Evolutionary conservation across 2,797 vertebrate species (phyloP), one percentile per base, ranked within the genome.

Genomic region (Erithacus rubecula): DNA sequence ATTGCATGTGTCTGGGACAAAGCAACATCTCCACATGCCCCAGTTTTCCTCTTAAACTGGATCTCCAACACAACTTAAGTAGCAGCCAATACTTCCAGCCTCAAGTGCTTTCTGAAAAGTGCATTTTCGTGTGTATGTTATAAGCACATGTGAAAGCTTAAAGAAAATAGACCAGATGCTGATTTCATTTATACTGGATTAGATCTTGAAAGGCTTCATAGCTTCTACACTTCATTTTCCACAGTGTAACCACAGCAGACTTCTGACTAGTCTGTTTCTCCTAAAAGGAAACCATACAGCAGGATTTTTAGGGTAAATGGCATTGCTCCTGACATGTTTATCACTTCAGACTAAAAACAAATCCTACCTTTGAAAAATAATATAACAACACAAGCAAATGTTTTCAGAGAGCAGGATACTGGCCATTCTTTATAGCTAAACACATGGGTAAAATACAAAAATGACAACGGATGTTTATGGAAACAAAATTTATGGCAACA

Each of bases 331-430:
- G 70, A 95, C 47, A 69, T 55, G 59, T 83, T 95, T 90, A 84
- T 76, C 85, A 21, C 26, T 74, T 89, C 34, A 41, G 34, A 82
- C 58, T 81, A 43, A 90, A 94, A 65, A 79, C 44, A 96, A 83
- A 81, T 80, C 67, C 75, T 52, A 63, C 70, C 58, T 83, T 72
- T 69, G 49, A 72, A 93, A 90, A 69, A n/a, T n/a, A n/a, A n/a
- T n/a, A n/a, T n/a, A n/a, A n/a, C n/a, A n/a, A n/a, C n/a, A n/a
- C n/a, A n/a, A n/a, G 37, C 46, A 94, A 88, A 30, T 91, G 71
- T 87, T 95, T 97, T 91, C 83, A 96, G 69, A 89, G 67, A 83
- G 70, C 84, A 95, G 62, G 75, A 95, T 93, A 67, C 55, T 60
- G 53, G 51, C 5, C 32, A 70, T 77, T 96, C 69, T 93, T 94